Percentiles rank a stretch among this genome's conserved stretches.
Conservation (phyloP, 2,888 invertebrate species). For the Yponomeuta evonymella region DNA sequence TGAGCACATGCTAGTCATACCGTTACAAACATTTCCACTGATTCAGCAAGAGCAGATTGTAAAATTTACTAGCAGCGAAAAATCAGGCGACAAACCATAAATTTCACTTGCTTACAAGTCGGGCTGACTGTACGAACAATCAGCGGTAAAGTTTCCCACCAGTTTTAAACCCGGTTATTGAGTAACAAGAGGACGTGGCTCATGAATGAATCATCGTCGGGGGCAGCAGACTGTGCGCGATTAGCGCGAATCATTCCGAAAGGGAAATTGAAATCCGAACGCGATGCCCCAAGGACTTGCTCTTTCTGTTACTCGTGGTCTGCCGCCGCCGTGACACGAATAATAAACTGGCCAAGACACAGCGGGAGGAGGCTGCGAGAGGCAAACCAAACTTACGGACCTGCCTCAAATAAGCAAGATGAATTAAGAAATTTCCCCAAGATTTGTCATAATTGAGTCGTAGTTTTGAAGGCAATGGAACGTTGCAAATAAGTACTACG, state of each 20-base stretch:
- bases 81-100: too few relatives aligned
- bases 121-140: background rate
- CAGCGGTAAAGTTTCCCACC: background rate
- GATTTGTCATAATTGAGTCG: background rate
- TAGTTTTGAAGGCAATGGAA: background rate
- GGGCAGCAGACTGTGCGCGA: constrained; percentile 67
- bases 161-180: background rate
- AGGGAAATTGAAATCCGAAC: constrained; percentile 76
- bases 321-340: constrained; percentile 49
- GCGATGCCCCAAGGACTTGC: constrained; percentile 73
- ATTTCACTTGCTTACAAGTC: too few relatives aligned
- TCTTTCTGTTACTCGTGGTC: constrained; percentile 73
- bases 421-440: background rate
- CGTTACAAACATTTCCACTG: background rate
- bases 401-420: constrained; percentile 1
- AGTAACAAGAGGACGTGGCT: constrained; percentile 56
- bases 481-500: background rate
- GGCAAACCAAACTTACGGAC: background rate
- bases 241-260: constrained; percentile 75
- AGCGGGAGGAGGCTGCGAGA: background rate
- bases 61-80: too few relatives aligned
- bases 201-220: constrained; percentile 72
- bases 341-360: constrained; percentile 49
- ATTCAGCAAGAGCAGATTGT: background rate
- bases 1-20: background rate